A percentile compares a stretch with the other conserved stretches of the same genome.
Conservation (phyloP, 1,140 invertebrate genomes). For the Listronotus oregonensis region DNA sequence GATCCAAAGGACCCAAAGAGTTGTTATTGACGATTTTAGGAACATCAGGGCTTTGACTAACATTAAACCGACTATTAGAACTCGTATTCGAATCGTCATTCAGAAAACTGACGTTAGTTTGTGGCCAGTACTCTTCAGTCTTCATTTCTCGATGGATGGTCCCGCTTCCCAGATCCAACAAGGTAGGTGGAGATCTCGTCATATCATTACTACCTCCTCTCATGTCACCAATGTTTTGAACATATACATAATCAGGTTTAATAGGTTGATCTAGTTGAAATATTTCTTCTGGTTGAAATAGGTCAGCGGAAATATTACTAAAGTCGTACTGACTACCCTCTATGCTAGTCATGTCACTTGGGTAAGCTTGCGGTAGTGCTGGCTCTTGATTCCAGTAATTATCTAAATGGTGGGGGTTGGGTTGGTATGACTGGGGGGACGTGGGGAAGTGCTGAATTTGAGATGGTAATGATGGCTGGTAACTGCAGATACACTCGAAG, state of each 20-base stretch:
- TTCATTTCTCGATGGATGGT: conserved; percentile 64
- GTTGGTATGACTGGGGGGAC: conserved; percentile 45
- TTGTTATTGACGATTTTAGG: conserved; percentile 44
- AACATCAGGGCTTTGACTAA: conserved; percentile 51
- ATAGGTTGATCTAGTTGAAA: conserved; percentile 77
- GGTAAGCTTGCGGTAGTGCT: conserved; percentile 44
- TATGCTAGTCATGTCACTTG: conserved; percentile 33
- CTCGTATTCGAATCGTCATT: conserved; percentile 54
- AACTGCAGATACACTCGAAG: conserved; percentile 66
- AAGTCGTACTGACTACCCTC: conserved; percentile 57
- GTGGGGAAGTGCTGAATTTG: conserved; percentile 44
- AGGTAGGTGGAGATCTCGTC: conserved; percentile 67
- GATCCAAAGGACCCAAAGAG: conserved; percentile 29
- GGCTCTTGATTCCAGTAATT: conserved; percentile 52
- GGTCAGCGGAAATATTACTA: conserved; percentile 64
- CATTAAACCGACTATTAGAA: conserved; percentile 50
- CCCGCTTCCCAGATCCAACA: conserved; percentile 72
- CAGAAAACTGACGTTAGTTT: conserved; percentile 38
- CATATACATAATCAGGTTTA: conserved; percentile 62
- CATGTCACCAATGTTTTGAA: conserved; percentile 14
- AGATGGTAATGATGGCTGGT: conserved; percentile 52
- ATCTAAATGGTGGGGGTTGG: conserved; percentile 35
- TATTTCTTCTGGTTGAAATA: conserved; percentile 79
- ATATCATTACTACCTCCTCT: conserved; percentile 57
- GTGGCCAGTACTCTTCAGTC: conserved; percentile 59